Base-by-base conservation (phyloP, 2,113 vertebrate genomes). In the Notothenia rossii region DNA sequence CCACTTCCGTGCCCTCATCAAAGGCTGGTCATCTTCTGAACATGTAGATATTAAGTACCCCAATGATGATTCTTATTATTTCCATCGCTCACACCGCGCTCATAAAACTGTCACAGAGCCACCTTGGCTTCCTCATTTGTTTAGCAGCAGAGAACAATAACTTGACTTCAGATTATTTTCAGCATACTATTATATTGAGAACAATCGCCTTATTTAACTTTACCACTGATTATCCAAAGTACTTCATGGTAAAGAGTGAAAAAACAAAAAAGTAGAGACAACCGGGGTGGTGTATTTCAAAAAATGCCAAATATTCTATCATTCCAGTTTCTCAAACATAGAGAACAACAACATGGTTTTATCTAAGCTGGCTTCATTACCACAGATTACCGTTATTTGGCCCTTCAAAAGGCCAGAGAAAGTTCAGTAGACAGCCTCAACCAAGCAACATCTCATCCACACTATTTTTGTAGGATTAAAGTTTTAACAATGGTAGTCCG, bases 1-100 rank as follows among this genome's bases (percentile, higher is more conserved):
- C 25, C 59, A 79, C 53, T 85, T 74, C 17, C 3, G 12, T 72
- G 61, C 55, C 71, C 70, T 87, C 54, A 67, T 83, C 62, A 87
- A 79, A 75, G 50, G 45, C 71, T 79, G 64, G 20, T 75, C 55
- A 36, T 65, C 51, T 64, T 68, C 51, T 64, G 33, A 75, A 59
- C 17, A 78, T 70, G 75, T 54, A 69, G 66, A 80, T 55, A 22
- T 22, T 22, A 85, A 85, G 48, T 72, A 50, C 18, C 20, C 40
- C 65, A 49, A 63, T 7, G 14, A 15, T 67, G 22, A 60, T 72
- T 65, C n/a, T 40, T 74, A 70, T 74, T 77, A 75, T 77, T 85
- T 74, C 45, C 43, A 72, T 74, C 8, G 62, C 46, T 64, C 59
- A 50, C 48, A 77, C 6, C 62, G 58, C 10, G 9, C 22, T 67